These are phyloP conservation scores for Oncorhynchus gorbuscha DNA, from an alignment of 2,113 vertebrate species.

Conservation along the genomic window DNA sequence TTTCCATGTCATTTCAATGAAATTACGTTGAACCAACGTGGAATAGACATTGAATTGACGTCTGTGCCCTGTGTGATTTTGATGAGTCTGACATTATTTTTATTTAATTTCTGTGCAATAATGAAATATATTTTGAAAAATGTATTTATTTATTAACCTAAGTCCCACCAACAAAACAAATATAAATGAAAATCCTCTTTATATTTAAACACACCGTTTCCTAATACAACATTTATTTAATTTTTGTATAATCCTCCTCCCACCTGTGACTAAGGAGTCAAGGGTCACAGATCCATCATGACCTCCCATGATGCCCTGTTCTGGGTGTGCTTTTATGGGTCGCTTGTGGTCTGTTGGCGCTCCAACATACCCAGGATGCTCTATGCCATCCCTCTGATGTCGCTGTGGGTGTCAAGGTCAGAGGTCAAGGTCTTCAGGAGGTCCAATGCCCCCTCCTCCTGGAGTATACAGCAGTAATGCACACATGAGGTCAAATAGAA, in stretches of 20 bases:
- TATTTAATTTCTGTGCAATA: too few species aligned
- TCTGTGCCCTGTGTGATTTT: too few species aligned
- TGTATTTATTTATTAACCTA: not conserved
- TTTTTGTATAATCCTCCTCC: too few species aligned
- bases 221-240: too few species aligned
- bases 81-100: too few species aligned
- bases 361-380: constrained; percentile 82
- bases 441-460: constrained; percentile 83
- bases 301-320: not conserved
- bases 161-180: not conserved
- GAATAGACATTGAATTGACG: too few species aligned
- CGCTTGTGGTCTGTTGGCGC: constrained; percentile 57
- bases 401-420: constrained; percentile 80
- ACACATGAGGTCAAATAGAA: not conserved
- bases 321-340: not conserved
- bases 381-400: constrained; percentile 80
- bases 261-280: too few species aligned
- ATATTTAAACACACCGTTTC: not conserved
- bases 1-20: too few species aligned
- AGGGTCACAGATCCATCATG: not conserved
- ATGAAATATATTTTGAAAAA: too few species aligned
- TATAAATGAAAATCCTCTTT: not conserved
- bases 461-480: constrained; percentile 87
- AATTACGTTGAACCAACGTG: too few species aligned
- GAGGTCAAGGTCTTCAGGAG: constrained; percentile 82